phyloP scores from a whole-genome alignment of 1,140 invertebrate species.

The Drosophila tristis region DNA sequence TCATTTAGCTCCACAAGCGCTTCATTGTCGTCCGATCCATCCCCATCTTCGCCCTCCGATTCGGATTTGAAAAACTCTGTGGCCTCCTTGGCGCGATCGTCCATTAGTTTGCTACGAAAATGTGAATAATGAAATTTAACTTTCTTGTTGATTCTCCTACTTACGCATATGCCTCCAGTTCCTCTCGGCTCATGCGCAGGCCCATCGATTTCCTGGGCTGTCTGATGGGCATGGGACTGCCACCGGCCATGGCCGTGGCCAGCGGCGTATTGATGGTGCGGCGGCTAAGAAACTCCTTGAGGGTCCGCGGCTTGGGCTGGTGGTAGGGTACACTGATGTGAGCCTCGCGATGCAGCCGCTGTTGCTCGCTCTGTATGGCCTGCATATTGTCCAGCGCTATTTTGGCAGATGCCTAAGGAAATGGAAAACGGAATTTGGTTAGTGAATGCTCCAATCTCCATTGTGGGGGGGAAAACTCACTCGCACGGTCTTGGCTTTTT shows the following conservation, averaged over 20 bases:
- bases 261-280: conserved; percentile 72
- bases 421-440: background rate
- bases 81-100: conserved; percentile 85
- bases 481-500: conserved; percentile 47
- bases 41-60: conserved; percentile 65
- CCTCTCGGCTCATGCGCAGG: conserved; percentile 85
- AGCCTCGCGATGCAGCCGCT: conserved; percentile 88
- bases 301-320: conserved; percentile 88
- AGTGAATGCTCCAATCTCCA: background rate
- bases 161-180: conserved; percentile 85
- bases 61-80: conserved; percentile 86
- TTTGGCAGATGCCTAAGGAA: conserved; percentile 83
- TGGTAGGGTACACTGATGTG: conserved; percentile 89
- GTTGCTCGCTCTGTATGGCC: conserved; percentile 85
- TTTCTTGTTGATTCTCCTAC: conserved; percentile 9
- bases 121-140: background rate
- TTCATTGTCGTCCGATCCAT: background rate
- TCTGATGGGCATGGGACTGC: conserved; percentile 56
- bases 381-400: conserved; percentile 83
- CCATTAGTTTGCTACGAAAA: conserved; percentile 84
- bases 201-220: conserved; percentile 58
- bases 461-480: conserved; percentile 17
- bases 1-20: conserved; percentile 27
- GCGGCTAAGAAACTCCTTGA: conserved; percentile 88
- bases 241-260: conserved; percentile 76